A percentile compares a stretch with the other conserved stretches of the same genome.
phyloP scores from a whole-genome alignment of 92 coral and sea anemone species.

The Actinostola sp. region DNA sequence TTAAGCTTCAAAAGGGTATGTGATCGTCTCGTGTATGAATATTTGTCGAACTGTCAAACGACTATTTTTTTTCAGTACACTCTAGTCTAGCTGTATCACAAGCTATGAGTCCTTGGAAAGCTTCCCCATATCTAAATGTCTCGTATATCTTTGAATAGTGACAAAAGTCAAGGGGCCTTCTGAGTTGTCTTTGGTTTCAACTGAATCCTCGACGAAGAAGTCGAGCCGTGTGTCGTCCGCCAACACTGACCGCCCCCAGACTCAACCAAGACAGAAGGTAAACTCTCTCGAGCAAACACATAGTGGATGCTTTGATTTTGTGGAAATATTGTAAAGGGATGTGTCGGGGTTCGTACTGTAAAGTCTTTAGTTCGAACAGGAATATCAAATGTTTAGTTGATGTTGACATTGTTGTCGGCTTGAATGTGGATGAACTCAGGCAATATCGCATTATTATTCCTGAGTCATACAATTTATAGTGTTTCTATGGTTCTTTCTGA shows the following conservation, averaged over 20 bases:
- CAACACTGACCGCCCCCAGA: constrained; percentile 71
- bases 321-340: not conserved
- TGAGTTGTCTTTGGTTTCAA: constrained; percentile 63
- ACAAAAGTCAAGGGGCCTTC: constrained; percentile 90
- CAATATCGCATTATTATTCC: no score
- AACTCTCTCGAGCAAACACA: constrained; percentile 5
- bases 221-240: constrained; percentile 48
- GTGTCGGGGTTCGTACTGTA: no score
- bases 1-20: constrained; percentile 95
- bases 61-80: not conserved
- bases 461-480: constrained; percentile 2
- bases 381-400: no score
- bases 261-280: constrained; percentile 65
- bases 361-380: no score
- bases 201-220: constrained; percentile 53
- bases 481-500: constrained; percentile 14
- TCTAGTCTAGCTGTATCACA: no score
- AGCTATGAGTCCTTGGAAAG: constrained; percentile 2
- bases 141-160: constrained; percentile 62
- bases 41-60: constrained; percentile 10
- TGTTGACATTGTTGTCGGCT: no score
- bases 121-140: not conserved
- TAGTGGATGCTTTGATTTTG: not conserved
- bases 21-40: not conserved
- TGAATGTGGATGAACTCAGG: no score